Conservation (phyloP, 2,113 vertebrate species). For the Odontesthes bonariensis region DNA sequence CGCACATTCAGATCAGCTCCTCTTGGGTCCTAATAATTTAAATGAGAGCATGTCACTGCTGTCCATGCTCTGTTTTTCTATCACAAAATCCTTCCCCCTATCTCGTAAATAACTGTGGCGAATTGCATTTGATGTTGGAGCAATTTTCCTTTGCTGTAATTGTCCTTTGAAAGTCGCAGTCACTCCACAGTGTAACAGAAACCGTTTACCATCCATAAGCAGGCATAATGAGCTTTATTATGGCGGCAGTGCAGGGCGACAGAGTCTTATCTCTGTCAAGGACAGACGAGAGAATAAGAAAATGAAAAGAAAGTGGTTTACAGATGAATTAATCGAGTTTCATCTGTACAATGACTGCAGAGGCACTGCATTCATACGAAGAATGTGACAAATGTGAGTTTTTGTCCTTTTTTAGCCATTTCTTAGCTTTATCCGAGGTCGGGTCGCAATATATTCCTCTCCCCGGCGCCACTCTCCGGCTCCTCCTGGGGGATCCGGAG, state of each 20-base stretch:
- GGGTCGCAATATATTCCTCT: too few relatives aligned
- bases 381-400: too few relatives aligned
- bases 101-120: constrained; percentile 44
- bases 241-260: constrained; percentile 18
- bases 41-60: constrained; percentile 1
- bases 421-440: too few relatives aligned
- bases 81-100: constrained; percentile 18
- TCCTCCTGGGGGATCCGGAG: too few relatives aligned
- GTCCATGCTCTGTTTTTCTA: constrained; percentile 23
- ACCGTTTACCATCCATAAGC: constrained; percentile 56
- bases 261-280: constrained; percentile 37
- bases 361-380: too few relatives aligned
- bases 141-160: constrained; percentile 58
- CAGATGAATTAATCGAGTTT: constrained; percentile 18
- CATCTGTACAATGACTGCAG: too few relatives aligned
- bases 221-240: constrained; percentile 53
- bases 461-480: too few relatives aligned
- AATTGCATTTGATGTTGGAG: constrained; percentile 52
- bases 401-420: too few relatives aligned
- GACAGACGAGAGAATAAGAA: constrained; percentile 17
- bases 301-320: constrained; percentile 40
- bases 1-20: background rate
- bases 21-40: constrained; percentile 6
- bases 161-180: constrained; percentile 65
- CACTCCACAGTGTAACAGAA: constrained; percentile 30